phyloP scores from a whole-genome alignment of 2,113 vertebrate genomes.

The Notarius quadriscutis region DNA sequence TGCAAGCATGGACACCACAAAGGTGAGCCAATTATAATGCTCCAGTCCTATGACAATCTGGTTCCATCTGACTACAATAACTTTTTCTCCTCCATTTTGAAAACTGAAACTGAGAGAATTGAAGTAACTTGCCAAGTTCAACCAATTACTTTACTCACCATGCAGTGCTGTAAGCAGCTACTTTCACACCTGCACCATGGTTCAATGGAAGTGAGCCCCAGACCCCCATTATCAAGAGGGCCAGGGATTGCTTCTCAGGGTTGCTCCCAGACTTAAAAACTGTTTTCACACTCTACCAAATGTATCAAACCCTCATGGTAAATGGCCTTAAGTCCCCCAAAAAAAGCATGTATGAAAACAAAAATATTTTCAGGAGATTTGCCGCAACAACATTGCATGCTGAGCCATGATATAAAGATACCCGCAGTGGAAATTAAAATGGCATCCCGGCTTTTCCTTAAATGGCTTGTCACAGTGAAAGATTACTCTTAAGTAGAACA shows the following conservation, averaged over 20 bases:
- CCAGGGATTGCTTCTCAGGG: background rate
- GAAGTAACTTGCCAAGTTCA: background rate
- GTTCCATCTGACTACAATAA: background rate
- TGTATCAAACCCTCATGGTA: background rate
- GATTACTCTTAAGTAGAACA: constrained; percentile 45
- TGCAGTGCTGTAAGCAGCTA: background rate
- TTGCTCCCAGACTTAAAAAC: background rate
- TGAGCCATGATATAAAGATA: background rate
- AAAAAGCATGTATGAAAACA: background rate
- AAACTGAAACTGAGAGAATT: background rate
- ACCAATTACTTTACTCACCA: background rate
- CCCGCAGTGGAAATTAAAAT: constrained; percentile 31
- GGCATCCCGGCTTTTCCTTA: constrained; percentile 26
- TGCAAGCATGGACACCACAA: background rate
- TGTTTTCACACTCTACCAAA: background rate
- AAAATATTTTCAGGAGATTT: background rate
- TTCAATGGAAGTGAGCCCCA: background rate
- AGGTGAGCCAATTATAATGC: background rate
- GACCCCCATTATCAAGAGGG: background rate
- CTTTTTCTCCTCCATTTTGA: background rate
- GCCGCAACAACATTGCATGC: background rate
- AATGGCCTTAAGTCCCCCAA: background rate
- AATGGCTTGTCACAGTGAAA: constrained; percentile 43
- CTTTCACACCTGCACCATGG: background rate
- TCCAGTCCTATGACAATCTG: background rate